phyloP scores from a whole-genome alignment of 2,113 vertebrate genomes.

The Cranoglanis bouderius region DNA sequence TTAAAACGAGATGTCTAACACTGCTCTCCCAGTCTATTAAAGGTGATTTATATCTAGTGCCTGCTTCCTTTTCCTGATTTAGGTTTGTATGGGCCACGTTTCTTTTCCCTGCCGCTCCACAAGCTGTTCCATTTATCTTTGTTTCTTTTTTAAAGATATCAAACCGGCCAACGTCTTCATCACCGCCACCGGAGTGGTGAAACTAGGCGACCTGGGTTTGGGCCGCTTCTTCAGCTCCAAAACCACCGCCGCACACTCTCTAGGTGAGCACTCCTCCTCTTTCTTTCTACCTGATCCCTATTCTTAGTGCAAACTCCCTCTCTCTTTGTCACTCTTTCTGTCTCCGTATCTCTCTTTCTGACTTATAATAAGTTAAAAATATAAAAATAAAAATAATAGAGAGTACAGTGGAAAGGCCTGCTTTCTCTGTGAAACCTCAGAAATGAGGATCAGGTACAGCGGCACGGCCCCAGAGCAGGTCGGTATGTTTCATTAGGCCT shows the following conservation, averaged over 20 bases:
- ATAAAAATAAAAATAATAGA: not conserved
- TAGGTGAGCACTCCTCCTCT: slow-evolving; percentile 75
- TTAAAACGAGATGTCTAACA: slow-evolving; percentile 41
- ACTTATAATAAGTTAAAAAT: not conserved
- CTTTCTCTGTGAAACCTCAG: slow-evolving; percentile 6
- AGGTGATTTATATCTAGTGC: slow-evolving; percentile 40
- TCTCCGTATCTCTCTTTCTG: not conserved
- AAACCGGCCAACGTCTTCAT: slow-evolving; percentile 99
- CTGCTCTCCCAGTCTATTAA: slow-evolving; percentile 38
- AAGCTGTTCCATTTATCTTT: slow-evolving; percentile 9
- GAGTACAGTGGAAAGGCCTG: not conserved
- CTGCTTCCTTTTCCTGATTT: slow-evolving; percentile 38
- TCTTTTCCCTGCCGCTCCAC: not conserved
- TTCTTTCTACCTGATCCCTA: not conserved
- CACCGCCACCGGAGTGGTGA: slow-evolving; percentile 96
- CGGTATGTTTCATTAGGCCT: slow-evolving; percentile 78
- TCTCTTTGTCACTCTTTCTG: not conserved
- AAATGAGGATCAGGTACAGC: slow-evolving; percentile 3
- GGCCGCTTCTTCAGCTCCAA: slow-evolving; percentile 98
- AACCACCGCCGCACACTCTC: slow-evolving; percentile 94
- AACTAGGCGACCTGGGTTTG: slow-evolving; percentile 93
- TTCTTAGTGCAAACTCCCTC: not conserved
- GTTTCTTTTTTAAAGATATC: slow-evolving; percentile 79
- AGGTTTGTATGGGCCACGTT: slow-evolving; percentile 9
- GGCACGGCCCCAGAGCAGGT: slow-evolving; percentile 53